A percentile compares a stretch with the other conserved stretches of the same genome.
Evolutionary conservation across 2,797 vertebrate species (phyloP).

Genomic region (Darevskia mixta): DNA sequence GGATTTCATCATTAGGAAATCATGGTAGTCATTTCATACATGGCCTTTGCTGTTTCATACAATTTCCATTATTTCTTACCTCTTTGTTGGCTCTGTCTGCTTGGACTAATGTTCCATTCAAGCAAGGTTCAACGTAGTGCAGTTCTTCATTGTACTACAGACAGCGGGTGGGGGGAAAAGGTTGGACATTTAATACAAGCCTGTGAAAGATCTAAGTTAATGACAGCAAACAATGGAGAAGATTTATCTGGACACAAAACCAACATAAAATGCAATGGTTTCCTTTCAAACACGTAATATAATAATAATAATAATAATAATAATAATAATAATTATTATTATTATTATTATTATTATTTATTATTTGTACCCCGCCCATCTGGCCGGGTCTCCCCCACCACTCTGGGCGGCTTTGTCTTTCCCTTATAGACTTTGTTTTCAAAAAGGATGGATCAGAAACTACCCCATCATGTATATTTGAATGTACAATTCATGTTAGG

Average conservation of each 20-base stretch:
- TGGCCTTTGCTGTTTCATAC: slow-evolving; percentile 24
- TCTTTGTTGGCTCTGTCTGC: slow-evolving; percentile 97
- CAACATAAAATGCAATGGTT: slow-evolving; percentile 8
- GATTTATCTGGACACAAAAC: slow-evolving; percentile 34
- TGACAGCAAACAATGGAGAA: slow-evolving; percentile 51
- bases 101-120: slow-evolving; percentile 96
- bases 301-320: no score
- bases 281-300: not conserved
- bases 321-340: no score
- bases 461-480: not conserved
- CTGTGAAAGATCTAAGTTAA: slow-evolving; percentile 58
- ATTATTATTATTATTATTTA: no score
- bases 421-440: not conserved
- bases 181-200: slow-evolving; percentile 64
- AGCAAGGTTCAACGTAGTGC: slow-evolving; percentile 94
- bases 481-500: not conserved
- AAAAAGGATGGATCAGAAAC: slow-evolving; percentile 1
- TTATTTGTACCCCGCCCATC: no score
- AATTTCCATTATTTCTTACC: slow-evolving; percentile 80
- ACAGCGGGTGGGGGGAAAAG: slow-evolving; percentile 42
- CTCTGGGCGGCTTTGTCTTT: not conserved
- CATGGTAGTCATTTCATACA: slow-evolving; percentile 3
- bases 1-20: slow-evolving; percentile 36
- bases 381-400: no score
- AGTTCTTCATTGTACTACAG: slow-evolving; percentile 94